Evolutionary conservation across 2,888 invertebrate genomes (phyloP).

Genomic region (Amblyjoppa fuscipennis): DNA sequence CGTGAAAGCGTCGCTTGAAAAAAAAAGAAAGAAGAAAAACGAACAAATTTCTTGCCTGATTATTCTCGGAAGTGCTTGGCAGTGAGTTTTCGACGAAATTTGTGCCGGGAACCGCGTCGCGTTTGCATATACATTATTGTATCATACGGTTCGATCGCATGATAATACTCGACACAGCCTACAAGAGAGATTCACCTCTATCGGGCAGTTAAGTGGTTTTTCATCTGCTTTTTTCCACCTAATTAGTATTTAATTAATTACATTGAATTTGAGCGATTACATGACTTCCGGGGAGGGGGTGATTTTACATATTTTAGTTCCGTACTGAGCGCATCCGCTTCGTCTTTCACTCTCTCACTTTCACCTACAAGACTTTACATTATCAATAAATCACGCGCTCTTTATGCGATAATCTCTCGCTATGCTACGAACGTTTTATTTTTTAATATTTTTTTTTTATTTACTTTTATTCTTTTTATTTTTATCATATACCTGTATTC

Average conservation of each 20-base stretch:
- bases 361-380: constrained; percentile 68
- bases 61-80: constrained; percentile 64
- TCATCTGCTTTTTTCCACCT: constrained; percentile 47
- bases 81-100: constrained; percentile 61
- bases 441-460: not conserved
- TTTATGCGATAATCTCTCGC: constrained; percentile 37
- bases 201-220: constrained; percentile 64
- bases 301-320: constrained; percentile 62
- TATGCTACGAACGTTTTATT: constrained; percentile 34
- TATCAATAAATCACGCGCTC: constrained; percentile 65
- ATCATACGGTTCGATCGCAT: constrained; percentile 29
- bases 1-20: not conserved
- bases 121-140: constrained; percentile 15
- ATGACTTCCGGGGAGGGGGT: constrained; percentile 71
- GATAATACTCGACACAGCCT: constrained; percentile 56
- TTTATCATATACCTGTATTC: constrained; percentile 64
- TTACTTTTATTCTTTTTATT: constrained; percentile 13
- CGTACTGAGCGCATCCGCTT: constrained; percentile 65
- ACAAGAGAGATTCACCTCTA: constrained; percentile 59
- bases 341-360: constrained; percentile 62
- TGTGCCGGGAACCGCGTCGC: constrained; percentile 24
- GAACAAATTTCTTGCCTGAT: constrained; percentile 23
- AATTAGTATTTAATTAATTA: constrained; percentile 74
- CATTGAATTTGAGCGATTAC: constrained; percentile 81
- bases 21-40: not conserved